phyloP scores from a whole-genome alignment of 2,113 vertebrate genomes.

The Sapayoa aenigma region DNA sequence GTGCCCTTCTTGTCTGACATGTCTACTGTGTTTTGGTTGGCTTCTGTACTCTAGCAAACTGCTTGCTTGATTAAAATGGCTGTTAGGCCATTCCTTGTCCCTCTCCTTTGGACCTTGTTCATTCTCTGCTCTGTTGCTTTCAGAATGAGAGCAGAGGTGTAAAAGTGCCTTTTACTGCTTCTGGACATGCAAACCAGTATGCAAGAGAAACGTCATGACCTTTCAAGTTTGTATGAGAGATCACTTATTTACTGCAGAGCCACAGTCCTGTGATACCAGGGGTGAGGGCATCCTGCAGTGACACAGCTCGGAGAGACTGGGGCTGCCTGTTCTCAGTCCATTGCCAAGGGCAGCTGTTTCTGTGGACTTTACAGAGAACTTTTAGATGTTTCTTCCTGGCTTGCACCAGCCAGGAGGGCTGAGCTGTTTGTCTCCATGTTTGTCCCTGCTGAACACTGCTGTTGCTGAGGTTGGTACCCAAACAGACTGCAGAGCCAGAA shows the following conservation, averaged over 20 bases:
- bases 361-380: not conserved
- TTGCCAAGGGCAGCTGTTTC: not conserved
- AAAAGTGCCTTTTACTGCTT: not conserved
- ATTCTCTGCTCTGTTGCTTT: not conserved
- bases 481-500: not conserved
- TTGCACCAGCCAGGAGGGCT: not conserved
- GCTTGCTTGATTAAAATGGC: not conserved
- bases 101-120: not conserved
- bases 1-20: not conserved
- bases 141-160: not conserved
- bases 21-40: not conserved
- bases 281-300: not conserved
- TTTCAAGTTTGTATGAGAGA: not conserved
- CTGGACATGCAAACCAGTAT: not conserved
- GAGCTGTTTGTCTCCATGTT: not conserved
- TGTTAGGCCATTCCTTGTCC: not conserved
- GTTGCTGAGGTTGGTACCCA: conserved; percentile 1
- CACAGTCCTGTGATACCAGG: not conserved
- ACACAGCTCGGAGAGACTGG: not conserved
- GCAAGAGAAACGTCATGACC: not conserved
- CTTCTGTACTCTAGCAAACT: not conserved
- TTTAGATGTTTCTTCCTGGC: not conserved
- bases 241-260: not conserved
- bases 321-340: not conserved
- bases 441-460: not conserved